Evolutionary conservation across 2,797 vertebrate species (phyloP), one percentile per base, ranked within the genome.

Genomic region (Leuciscus waleckii): DNA sequence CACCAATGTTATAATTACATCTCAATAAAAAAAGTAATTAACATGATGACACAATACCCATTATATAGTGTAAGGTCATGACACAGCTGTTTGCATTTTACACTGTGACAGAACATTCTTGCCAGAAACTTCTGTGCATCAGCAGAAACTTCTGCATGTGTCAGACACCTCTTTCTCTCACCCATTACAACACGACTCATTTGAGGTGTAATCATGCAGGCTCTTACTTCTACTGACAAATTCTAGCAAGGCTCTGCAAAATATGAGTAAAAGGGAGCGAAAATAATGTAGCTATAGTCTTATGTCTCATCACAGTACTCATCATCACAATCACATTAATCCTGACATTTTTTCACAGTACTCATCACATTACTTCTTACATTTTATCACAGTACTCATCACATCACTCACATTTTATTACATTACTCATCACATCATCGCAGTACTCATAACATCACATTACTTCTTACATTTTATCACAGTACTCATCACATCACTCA

Each of bases 111-210:
- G 73, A 41, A 67, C 17, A 29, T 54, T 68, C 43, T 76, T 76
- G 23, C 46, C 43, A 29, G 61, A 54, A 76, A n/a, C 58, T 39
- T 51, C 39, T 70, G 69, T 80, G 39, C 49, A 61, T 85, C 51
- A 78, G 67, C 56, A 73, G 83, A 71, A 54, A 54, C 61, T 26
- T 54, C 67, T 73, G 14, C 41, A 85, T 79, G 74, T 75, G 82
- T 76, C 26, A 75, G 56, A 61, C 79, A 61, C 43, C 71, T 75
- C 56, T 86, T 83, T 67, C 56, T 75, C 51, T 49, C 65, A 32
- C 63, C 58, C 63, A 63, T 54, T 46, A 83, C 61, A 77, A 39
- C 23, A 68, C 0, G 35, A 32, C 46, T 83, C 46, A 67, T 83
- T 56, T 76, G 46, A 23, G 73, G 32, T 68, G 46, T 76, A 68